Evolutionary conservation across 2,113 vertebrate genomes (phyloP).

Genomic region (Perccottus glenii): DNA sequence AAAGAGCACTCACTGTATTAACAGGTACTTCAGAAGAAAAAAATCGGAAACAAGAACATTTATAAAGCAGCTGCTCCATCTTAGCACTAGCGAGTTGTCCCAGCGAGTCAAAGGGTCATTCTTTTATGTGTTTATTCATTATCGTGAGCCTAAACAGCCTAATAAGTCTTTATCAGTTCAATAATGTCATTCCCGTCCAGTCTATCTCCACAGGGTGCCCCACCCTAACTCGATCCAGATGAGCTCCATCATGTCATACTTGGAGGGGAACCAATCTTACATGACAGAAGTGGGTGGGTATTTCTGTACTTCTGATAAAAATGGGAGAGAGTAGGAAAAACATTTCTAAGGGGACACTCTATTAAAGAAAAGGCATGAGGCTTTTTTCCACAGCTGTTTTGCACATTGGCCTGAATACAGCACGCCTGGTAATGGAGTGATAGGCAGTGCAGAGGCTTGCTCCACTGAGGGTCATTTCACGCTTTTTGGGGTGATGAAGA

Average conservation of each 20-base stretch:
- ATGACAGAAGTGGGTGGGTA: slow-evolving; percentile 85
- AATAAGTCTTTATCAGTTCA: slow-evolving; percentile 77
- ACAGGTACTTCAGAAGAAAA: slow-evolving; percentile 57
- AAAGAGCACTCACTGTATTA: slow-evolving; percentile 43
- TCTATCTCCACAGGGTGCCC: slow-evolving; percentile 81
- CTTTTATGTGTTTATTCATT: slow-evolving; percentile 40
- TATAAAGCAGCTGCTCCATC: slow-evolving; percentile 33
- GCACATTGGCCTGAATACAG: slow-evolving; percentile 75
- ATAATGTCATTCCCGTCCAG: slow-evolving; percentile 77
- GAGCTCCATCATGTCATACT: slow-evolving; percentile 84
- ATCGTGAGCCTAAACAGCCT: slow-evolving; percentile 58
- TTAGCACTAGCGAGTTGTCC: slow-evolving; percentile 15
- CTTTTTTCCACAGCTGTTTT: slow-evolving; percentile 82
- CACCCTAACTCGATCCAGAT: slow-evolving; percentile 85
- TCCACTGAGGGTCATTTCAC: slow-evolving; percentile 69
- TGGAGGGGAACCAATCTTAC: slow-evolving; percentile 83
- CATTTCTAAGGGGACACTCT: slow-evolving; percentile 81
- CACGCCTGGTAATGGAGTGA: slow-evolving; percentile 75
- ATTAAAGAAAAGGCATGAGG: slow-evolving; percentile 77
- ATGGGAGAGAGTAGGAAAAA: slow-evolving; percentile 77
- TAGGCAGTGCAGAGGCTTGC: slow-evolving; percentile 66
- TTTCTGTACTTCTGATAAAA: slow-evolving; percentile 84
- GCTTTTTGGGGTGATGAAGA: slow-evolving; percentile 71
- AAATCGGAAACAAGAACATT: slow-evolving; percentile 53
- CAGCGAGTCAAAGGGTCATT: background rate